phyloP scores from a whole-genome alignment of 1,140 invertebrate genomes.

The Mylabris phalerata region DNA sequence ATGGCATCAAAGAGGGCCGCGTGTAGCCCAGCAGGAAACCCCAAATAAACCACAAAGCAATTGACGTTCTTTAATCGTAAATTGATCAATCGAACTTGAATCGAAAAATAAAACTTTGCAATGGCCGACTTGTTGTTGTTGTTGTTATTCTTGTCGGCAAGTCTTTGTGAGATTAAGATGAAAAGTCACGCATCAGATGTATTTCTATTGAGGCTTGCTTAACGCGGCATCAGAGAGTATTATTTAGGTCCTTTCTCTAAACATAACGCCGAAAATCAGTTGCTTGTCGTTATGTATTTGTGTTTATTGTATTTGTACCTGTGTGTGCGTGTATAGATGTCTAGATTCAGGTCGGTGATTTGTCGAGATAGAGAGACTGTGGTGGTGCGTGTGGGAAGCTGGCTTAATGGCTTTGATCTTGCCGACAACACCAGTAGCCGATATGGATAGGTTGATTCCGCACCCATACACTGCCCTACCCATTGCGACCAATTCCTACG shows the following conservation, averaged over 20 bases:
- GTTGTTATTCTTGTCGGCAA: conserved; percentile 13
- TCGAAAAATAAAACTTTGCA: conserved; percentile 22
- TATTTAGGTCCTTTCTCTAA: conserved; percentile 15
- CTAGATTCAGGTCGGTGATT: conserved; percentile 15
- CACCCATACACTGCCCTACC: background rate
- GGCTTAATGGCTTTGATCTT: conserved; percentile 20
- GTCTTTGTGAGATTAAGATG: conserved; percentile 23
- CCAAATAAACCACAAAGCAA: conserved; percentile 20
- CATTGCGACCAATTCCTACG: no score
- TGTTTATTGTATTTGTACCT: no score
- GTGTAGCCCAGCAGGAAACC: no score
- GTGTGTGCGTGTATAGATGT: background rate
- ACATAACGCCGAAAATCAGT: conserved; percentile 15
- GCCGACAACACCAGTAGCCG: conserved; percentile 12
- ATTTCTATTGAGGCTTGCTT: conserved; percentile 19
- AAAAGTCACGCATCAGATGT: conserved; percentile 23
- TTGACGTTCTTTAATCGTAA: conserved; percentile 23
- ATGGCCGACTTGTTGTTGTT: conserved; percentile 3
- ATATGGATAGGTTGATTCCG: conserved; percentile 8
- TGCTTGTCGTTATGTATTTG: conserved; percentile 7
- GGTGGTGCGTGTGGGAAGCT: conserved; percentile 20
- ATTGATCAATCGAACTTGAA: conserved; percentile 22
- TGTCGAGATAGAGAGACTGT: background rate
- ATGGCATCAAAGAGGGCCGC: no score
- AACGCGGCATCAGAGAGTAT: conserved; percentile 5